A percentile compares a stretch with the other conserved stretches of the same genome.
phyloP scores from a whole-genome alignment of 2,113 vertebrate species.

The Mungos mungo region DNA sequence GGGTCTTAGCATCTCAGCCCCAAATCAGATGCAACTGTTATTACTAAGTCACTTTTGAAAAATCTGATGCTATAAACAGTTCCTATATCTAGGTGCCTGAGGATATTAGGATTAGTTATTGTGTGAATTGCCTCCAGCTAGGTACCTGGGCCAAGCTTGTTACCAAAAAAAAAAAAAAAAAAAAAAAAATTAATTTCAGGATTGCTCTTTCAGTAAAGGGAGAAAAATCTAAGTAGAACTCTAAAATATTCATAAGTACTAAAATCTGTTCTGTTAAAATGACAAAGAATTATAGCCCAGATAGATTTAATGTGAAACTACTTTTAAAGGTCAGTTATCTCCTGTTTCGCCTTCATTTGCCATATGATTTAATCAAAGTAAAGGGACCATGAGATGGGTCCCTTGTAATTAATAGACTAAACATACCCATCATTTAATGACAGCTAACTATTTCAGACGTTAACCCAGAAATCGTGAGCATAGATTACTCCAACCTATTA shows the following conservation, averaged over 20 bases:
- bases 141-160: background rate
- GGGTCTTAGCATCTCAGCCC: background rate
- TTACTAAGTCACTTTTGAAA: background rate
- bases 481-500: background rate
- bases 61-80: background rate
- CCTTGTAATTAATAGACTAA: background rate
- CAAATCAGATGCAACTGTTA: background rate
- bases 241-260: conserved; percentile 66
- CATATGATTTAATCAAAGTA: conserved; percentile 45
- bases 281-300: conserved; percentile 62
- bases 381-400: background rate
- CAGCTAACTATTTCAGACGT: conserved; percentile 4
- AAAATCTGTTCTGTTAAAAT: conserved; percentile 55
- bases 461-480: background rate
- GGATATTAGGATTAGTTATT: background rate
- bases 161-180: background rate
- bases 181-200: conserved; percentile 3
- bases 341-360: conserved; percentile 51
- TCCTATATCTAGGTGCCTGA: background rate
- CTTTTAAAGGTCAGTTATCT: conserved; percentile 65
- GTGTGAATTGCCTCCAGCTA: background rate
- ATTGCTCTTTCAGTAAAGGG: background rate
- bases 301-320: conserved; percentile 48
- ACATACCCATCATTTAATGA: conserved; percentile 9
- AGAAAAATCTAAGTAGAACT: conserved; percentile 1